Conservation (phyloP, 2,797 vertebrate genomes). For the Trachops cirrhosus region DNA sequence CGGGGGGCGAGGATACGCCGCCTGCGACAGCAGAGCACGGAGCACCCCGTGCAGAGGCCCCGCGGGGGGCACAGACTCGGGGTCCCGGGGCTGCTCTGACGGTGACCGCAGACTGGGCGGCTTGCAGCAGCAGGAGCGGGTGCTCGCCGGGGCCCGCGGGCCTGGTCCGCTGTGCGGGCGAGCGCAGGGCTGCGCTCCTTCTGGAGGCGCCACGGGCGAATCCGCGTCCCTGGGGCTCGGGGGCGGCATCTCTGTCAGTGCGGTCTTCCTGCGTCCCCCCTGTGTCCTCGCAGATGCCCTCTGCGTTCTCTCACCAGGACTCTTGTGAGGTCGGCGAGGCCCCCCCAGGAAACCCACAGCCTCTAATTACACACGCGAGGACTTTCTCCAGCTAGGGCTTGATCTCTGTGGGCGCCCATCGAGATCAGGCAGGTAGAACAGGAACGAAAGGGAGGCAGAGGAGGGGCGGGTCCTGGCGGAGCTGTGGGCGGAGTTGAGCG, state of each 20-base stretch:
- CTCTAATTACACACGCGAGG: accelerated
- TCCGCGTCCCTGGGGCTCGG: neutral
- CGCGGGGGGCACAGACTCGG: too few relatives aligned
- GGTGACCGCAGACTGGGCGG: neutral
- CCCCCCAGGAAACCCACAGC: neutral
- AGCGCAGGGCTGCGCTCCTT: neutral
- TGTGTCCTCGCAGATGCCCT: neutral
- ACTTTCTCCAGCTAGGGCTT: too few relatives aligned
- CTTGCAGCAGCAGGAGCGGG: neutral
- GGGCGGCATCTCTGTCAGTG: neutral
- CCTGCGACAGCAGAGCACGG: neutral
- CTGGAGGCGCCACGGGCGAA: neutral
- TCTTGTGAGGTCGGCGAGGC: neutral
- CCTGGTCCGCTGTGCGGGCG: neutral
- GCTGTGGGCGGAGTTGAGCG: neutral
- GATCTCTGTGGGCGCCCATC: too few relatives aligned
- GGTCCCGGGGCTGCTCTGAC: neutral
- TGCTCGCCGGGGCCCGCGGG: too few relatives aligned
- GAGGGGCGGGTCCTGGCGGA: neutral
- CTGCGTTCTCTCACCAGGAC: neutral
- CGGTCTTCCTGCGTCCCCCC: neutral
- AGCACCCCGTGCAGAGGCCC: too few relatives aligned
- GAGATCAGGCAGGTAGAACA: neutral
- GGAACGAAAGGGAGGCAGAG: neutral
- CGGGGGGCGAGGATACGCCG: neutral